Evolutionary conservation across 2,113 vertebrate species (phyloP).

Genomic region (Rhegmatorhina hoffmannsi): DNA sequence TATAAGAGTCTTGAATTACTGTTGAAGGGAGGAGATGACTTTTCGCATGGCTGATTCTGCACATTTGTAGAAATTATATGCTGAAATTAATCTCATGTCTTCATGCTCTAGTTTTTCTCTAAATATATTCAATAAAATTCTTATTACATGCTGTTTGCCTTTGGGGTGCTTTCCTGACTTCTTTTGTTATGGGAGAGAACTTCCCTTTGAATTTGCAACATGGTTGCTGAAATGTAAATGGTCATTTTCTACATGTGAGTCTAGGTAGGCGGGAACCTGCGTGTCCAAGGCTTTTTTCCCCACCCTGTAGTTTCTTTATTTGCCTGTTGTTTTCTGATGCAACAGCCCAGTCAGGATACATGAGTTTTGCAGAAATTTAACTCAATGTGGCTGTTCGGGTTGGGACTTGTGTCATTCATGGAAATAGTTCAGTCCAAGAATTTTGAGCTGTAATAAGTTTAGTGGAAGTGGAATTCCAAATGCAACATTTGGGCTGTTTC

Average conservation of each 20-base stretch:
- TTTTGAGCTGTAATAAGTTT: not conserved
- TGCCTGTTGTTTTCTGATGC: not conserved
- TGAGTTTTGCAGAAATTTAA: not conserved
- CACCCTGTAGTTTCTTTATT: not conserved
- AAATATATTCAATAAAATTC: constrained; percentile 64
- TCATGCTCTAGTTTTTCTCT: constrained; percentile 15
- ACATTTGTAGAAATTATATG: not conserved
- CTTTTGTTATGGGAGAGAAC: not conserved
- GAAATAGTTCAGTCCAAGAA: not conserved
- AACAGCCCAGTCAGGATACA: not conserved
- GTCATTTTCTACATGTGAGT: not conserved
- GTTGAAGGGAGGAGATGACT: not conserved
- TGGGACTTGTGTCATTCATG: fast-evolving
- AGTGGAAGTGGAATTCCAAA: not conserved
- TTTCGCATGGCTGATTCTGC: constrained; percentile 2
- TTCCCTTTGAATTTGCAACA: not conserved
- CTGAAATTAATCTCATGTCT: constrained; percentile 20
- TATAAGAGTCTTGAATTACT: not conserved
- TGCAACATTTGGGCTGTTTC: not conserved
- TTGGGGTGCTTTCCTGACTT: not conserved
- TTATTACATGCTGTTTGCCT: not conserved
- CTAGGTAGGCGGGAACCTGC: fast-evolving
- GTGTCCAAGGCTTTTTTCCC: fast-evolving
- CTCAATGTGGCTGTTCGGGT: not conserved
- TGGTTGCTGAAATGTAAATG: fast-evolving